A percentile compares a stretch with the other conserved stretches of the same genome.
These are phyloP conservation scores for Pelusios castaneus DNA, from an alignment of 2,113 vertebrate species.

Conservation along the genomic window DNA sequence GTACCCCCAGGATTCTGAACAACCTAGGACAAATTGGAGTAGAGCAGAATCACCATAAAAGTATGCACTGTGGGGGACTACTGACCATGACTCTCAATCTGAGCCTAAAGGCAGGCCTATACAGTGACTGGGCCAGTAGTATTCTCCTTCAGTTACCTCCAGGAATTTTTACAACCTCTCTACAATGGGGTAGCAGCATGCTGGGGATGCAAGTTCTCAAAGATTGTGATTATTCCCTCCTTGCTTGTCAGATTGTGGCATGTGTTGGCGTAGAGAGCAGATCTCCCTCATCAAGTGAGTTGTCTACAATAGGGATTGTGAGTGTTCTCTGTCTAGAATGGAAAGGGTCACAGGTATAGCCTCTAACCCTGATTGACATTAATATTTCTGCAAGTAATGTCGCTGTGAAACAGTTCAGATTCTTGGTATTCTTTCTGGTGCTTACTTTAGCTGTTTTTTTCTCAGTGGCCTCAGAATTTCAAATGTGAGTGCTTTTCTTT, in stretches of 20 bases:
- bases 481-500: not conserved
- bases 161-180: not conserved
- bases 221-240: not conserved
- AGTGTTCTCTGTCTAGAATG: not conserved
- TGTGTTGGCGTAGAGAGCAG: not conserved
- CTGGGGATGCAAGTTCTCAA: not conserved
- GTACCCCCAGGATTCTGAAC: not conserved
- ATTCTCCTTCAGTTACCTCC: not conserved
- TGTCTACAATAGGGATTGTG: not conserved
- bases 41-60: not conserved
- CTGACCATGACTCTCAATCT: fast-evolving
- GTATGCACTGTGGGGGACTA: not conserved
- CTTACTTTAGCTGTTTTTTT: not conserved
- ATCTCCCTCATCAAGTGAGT: not conserved
- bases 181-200: not conserved
- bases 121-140: not conserved
- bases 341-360: not conserved
- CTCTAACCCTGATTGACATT: not conserved
- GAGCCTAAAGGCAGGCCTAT: not conserved
- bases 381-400: not conserved
- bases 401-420: not conserved
- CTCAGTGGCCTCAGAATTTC: not conserved
- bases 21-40: not conserved
- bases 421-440: not conserved
- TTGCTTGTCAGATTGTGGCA: not conserved